A percentile compares a stretch with the other conserved stretches of the same genome.
phyloP scores from a whole-genome alignment of 2,888 invertebrate genomes.

The Polylopha cassiicola region DNA sequence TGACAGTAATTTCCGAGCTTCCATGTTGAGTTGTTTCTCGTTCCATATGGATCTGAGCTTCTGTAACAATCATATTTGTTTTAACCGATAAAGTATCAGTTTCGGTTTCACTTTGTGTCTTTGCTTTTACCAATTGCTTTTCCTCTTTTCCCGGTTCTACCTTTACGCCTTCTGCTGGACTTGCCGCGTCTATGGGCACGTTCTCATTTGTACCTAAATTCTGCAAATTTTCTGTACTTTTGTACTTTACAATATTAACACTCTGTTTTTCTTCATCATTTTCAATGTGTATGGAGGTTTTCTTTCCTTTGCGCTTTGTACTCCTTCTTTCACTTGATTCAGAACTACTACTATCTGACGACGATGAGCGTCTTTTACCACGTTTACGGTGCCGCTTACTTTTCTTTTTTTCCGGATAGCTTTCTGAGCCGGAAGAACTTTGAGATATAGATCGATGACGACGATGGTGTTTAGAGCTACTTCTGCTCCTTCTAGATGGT shows the following conservation, averaged over 20 bases:
- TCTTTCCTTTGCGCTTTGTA: conserved; percentile 65
- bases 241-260: conserved; percentile 68
- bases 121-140: conserved; percentile 42
- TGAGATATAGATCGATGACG: conserved; percentile 53
- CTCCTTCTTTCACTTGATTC: conserved; percentile 63
- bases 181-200: conserved; percentile 28
- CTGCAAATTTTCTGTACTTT: conserved; percentile 39
- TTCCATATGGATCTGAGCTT: conserved; percentile 74
- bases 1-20: conserved; percentile 65
- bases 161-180: conserved; percentile 31
- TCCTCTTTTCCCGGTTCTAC: conserved; percentile 42
- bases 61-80: conserved; percentile 70
- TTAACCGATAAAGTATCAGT: conserved; percentile 68
- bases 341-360: conserved; percentile 64
- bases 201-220: conserved; percentile 40
- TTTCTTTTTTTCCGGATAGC: conserved; percentile 54
- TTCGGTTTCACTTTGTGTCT: conserved; percentile 65
- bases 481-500: conserved; percentile 54
- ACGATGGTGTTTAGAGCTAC: conserved; percentile 45
- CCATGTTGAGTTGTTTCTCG: conserved; percentile 61
- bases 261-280: conserved; percentile 65
- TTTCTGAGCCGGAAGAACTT: conserved; percentile 55
- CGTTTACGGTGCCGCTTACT: conserved; percentile 63
- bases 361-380: conserved; percentile 60
- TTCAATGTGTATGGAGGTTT: conserved; percentile 67